Percentiles rank a stretch among this genome's conserved stretches.
phyloP scores from a whole-genome alignment of 1,140 invertebrate species.

The Nymphalis io region DNA sequence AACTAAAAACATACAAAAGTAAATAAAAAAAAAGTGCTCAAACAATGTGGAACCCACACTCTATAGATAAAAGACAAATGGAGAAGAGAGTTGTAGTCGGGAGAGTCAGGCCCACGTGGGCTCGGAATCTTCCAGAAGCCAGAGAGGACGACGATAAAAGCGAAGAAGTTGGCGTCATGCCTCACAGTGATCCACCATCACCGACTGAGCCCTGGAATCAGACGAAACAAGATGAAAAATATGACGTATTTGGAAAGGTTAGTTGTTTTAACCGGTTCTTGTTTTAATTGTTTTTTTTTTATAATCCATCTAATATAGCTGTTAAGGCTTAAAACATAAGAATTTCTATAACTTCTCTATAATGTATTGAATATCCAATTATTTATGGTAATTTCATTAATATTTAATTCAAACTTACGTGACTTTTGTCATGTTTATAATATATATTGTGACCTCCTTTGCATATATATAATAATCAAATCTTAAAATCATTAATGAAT shows the following conservation, averaged over 20 bases:
- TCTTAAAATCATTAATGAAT: too few relatives aligned
- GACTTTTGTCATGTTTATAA: too few relatives aligned
- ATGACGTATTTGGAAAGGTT: slow-evolving; percentile 82
- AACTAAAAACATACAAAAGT: background rate
- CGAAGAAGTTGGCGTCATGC: slow-evolving; percentile 64
- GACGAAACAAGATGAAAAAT: slow-evolving; percentile 73
- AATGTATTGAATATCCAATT: too few relatives aligned
- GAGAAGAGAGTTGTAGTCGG: slow-evolving; percentile 74
- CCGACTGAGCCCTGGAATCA: slow-evolving; percentile 67
- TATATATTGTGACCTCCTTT: too few relatives aligned
- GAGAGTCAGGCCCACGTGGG: slow-evolving; percentile 74
- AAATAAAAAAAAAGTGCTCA: slow-evolving; percentile 1
- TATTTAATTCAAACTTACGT: too few relatives aligned
- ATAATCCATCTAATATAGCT: too few relatives aligned
- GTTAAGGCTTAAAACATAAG: too few relatives aligned
- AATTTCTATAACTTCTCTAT: too few relatives aligned
- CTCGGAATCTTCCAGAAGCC: slow-evolving; percentile 65
- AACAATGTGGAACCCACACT: slow-evolving; percentile 72
- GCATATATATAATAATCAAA: too few relatives aligned
- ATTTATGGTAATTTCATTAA: too few relatives aligned
- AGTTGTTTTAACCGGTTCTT: too few relatives aligned
- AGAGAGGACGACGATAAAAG: slow-evolving; percentile 67
- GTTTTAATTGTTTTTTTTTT: too few relatives aligned
- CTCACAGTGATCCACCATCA: slow-evolving; percentile 66
- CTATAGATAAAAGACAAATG: slow-evolving; percentile 56